phyloP scores from a whole-genome alignment of 1,140 invertebrate genomes.

The Pseudomyrmex pallidus region DNA sequence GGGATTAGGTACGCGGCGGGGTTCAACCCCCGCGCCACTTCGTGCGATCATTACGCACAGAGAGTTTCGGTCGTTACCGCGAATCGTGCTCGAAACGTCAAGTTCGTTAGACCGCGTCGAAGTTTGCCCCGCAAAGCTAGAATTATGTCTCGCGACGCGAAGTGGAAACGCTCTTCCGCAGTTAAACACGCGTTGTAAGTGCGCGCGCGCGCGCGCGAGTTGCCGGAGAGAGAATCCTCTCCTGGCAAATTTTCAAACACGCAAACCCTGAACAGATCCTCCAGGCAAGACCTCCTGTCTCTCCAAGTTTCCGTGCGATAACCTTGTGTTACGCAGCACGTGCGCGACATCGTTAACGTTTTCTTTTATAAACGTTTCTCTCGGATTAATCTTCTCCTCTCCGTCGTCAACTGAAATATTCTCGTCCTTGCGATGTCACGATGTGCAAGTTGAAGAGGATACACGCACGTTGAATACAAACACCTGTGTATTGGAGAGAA shows the following conservation, averaged over 20 bases:
- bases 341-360: too few species aligned
- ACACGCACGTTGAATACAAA: too few species aligned
- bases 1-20: not conserved
- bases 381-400: too few species aligned
- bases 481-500: too few species aligned
- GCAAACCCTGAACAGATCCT: constrained; percentile 7
- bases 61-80: constrained; percentile 35
- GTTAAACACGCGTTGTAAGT: constrained; percentile 33
- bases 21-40: constrained; percentile 26
- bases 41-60: constrained; percentile 18
- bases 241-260: constrained; percentile 14
- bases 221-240: not conserved
- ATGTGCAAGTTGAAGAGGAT: too few species aligned
- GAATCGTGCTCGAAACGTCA: constrained; percentile 30
- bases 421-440: too few species aligned
- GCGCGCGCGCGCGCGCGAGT: not conserved
- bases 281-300: too few species aligned
- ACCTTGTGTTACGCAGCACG: too few species aligned
- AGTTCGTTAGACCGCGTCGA: constrained; percentile 33
- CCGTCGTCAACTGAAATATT: too few species aligned
- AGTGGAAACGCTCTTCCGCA: constrained; percentile 24
- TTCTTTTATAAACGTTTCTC: too few species aligned
- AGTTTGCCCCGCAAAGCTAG: constrained; percentile 24
- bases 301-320: not conserved
- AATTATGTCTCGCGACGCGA: constrained; percentile 24